Evolutionary conservation across 2,888 invertebrate species (phyloP), one percentile per base, ranked within the genome.

Genomic region (Noctua pronuba): DNA sequence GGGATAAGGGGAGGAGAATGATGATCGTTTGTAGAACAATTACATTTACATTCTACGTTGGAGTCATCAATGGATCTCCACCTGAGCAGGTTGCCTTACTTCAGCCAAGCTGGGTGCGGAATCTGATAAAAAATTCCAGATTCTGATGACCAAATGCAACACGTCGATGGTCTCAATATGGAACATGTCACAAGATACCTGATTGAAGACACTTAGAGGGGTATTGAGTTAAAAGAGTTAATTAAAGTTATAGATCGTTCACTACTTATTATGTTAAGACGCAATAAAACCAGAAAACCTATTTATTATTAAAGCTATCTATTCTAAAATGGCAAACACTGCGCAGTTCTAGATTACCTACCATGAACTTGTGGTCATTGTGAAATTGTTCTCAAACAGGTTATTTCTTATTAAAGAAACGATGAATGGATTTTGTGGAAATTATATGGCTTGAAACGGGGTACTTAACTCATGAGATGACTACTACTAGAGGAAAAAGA

Each of bases 321-420:
- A 24, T 60, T 62, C 21, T 28, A 31, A 28, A 21, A 65, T 35
- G n/a, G n/a, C 24, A 65, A 81, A 68, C 11, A 55, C n/a, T 80
- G 65, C 65, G 55, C 49, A 66, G 66, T 75, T 65, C 35, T 46
- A 49, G n/a, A 58, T 58, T 52, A 28, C 7, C 35, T 11, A 38
- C 38, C 18, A 24, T 16, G 41, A 49, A 31, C 18, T 44, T 38
- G 31, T 55, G 24, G 35, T 60, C 24, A 44, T 18, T n/a, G 38
- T 38, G 35, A 18, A 31, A 24, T 55, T 41, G 7, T n/a, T 66
- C 35, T 55, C 28, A 24, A 6, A 35, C 38, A 24, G 1, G 18
- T 7, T 58, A 28, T 28, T 58, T 60, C 21, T 31, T 60, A 31
- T 31, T 62, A 62, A 31, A 31, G 18, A 21, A 31, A 31, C 16